These are phyloP conservation scores for Gallinago undulata DNA, from an alignment of 2,113 vertebrate species.

Conservation along the genomic window DNA sequence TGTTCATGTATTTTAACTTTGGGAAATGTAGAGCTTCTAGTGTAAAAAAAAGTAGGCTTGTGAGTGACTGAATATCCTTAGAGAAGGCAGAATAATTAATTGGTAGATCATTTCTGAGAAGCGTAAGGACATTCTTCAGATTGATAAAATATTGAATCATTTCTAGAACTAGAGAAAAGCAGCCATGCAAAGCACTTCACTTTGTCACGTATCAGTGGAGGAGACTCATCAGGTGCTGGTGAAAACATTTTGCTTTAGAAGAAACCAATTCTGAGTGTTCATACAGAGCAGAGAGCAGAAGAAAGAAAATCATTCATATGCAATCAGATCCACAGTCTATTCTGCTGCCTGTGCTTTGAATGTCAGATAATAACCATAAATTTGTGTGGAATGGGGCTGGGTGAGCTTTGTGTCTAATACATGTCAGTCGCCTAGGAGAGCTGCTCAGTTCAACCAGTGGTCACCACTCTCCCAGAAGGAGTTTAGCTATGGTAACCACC, in stretches of 20 bases:
- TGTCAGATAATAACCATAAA: not conserved
- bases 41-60: not conserved
- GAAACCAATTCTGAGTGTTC: not conserved
- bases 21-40: not conserved
- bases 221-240: not conserved
- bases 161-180: not conserved
- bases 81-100: not conserved
- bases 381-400: not conserved
- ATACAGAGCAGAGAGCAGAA: not conserved
- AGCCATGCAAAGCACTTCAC: not conserved
- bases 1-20: not conserved
- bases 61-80: not conserved
- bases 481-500: not conserved
- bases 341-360: not conserved
- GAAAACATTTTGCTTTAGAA: not conserved
- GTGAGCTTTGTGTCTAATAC: not conserved
- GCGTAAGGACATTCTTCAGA: not conserved
- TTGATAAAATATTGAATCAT: not conserved
- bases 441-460: not conserved
- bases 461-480: not conserved
- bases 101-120: not conserved
- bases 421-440: fast-evolving
- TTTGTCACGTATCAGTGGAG: not conserved
- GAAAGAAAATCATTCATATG: not conserved
- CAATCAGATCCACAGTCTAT: not conserved